These are phyloP conservation scores for Archocentrus centrarchus DNA, from an alignment of 2,113 vertebrate genomes.

Conservation along the genomic window DNA sequence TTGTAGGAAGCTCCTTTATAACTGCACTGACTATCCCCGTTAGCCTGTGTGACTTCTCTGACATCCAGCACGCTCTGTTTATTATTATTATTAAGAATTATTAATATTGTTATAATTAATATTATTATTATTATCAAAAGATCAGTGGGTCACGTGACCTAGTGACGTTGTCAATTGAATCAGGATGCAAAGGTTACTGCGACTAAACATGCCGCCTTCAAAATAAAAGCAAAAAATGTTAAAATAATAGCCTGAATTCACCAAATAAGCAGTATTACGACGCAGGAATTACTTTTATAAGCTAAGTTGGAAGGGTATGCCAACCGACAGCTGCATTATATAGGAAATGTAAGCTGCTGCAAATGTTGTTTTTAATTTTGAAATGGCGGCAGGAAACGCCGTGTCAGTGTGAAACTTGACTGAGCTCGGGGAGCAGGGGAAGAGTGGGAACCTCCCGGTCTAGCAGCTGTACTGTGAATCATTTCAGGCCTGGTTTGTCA, in stretches of 20 bases:
- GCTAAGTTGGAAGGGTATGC: accelerated
- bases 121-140: neutral
- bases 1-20: too few species aligned
- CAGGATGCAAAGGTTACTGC: neutral
- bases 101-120: too few species aligned
- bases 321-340: neutral
- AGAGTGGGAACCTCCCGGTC: neutral
- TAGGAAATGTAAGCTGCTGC: neutral
- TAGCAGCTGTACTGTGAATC: neutral
- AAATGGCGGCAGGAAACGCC: slow-evolving; percentile 7
- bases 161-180: neutral
- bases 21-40: neutral
- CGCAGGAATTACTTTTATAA: neutral
- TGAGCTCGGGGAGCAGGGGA: neutral
- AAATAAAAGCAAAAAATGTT: slow-evolving; percentile 21
- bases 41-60: neutral
- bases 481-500: neutral
- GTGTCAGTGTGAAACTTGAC: slow-evolving; percentile 1
- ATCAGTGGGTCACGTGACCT: slow-evolving; percentile 30
- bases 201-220: neutral
- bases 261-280: neutral
- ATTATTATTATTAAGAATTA: too few species aligned
- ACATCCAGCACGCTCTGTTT: too few species aligned
- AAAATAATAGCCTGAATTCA: neutral
- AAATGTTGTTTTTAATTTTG: slow-evolving; percentile 43